phyloP scores from a whole-genome alignment of 1,140 invertebrate species.

The Daktulosphaira vitifoliae region DNA sequence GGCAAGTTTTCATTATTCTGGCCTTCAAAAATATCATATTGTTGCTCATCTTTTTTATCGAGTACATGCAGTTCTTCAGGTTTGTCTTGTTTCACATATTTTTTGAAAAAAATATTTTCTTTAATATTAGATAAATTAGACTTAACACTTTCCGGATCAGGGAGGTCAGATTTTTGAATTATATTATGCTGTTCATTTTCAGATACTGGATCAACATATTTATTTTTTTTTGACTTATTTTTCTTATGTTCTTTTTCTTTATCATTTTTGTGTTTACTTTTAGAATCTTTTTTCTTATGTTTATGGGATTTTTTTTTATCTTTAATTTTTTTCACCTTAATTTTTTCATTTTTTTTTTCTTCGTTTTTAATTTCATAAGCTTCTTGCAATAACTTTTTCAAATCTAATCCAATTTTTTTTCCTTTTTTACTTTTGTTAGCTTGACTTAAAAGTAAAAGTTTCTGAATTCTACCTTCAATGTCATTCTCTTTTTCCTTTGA shows the following conservation, averaged over 20 bases:
- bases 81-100: constrained; percentile 28
- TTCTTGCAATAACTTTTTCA: constrained; percentile 22
- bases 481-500: background rate
- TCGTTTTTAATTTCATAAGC: constrained; percentile 17
- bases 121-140: constrained; percentile 25
- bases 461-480: constrained; percentile 24
- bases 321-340: constrained; percentile 9
- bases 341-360: constrained; percentile 23
- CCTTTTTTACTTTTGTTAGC: constrained; percentile 7
- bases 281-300: constrained; percentile 29
- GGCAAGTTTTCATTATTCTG: constrained; percentile 1
- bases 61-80: constrained; percentile 6
- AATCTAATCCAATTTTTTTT: constrained; percentile 9
- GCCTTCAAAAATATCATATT: background rate
- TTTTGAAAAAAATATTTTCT: constrained; percentile 26
- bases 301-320: constrained; percentile 31
- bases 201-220: background rate
- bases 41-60: constrained; percentile 18
- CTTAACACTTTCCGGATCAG: constrained; percentile 31
- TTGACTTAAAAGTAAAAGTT: constrained; percentile 10
- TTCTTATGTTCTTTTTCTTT: constrained; percentile 30
- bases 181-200: constrained; percentile 20
- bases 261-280: constrained; percentile 15
- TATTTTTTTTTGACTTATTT: constrained; percentile 24
- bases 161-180: constrained; percentile 10